Evolutionary conservation across 2,888 invertebrate species (phyloP).

Genomic region (Oxystoma pomonae): DNA sequence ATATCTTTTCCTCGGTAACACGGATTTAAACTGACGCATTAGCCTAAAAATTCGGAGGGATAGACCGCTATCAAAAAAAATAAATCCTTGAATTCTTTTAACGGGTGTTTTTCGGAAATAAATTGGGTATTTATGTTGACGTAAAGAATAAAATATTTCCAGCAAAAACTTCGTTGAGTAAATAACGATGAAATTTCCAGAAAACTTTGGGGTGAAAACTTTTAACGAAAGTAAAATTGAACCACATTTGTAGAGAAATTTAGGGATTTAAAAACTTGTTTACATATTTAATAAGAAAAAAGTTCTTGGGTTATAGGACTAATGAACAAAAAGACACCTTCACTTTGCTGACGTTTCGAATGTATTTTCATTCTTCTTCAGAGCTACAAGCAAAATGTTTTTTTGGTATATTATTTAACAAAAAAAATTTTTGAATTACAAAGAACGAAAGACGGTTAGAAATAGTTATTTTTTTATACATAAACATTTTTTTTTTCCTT

Average conservation of each 20-base stretch:
- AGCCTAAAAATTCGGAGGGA: not conserved
- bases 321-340: too few relatives aligned
- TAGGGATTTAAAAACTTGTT: too few relatives aligned
- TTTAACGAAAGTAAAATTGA: not conserved
- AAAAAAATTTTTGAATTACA: too few relatives aligned
- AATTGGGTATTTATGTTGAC: not conserved
- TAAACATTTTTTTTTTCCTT: too few relatives aligned
- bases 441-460: too few relatives aligned
- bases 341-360: too few relatives aligned
- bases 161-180: not conserved
- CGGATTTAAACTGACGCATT: not conserved
- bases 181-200: not conserved
- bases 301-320: too few relatives aligned
- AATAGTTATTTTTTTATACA: too few relatives aligned
- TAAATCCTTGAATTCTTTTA: not conserved
- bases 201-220: not conserved
- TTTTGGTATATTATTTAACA: too few relatives aligned
- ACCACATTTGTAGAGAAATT: not conserved
- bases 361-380: too few relatives aligned
- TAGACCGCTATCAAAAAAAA: not conserved
- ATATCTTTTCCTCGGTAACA: not conserved
- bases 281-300: too few relatives aligned
- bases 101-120: not conserved
- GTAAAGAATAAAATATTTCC: not conserved
- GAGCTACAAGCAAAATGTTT: too few relatives aligned